A percentile compares a stretch with the other conserved stretches of the same genome.
phyloP scores from a whole-genome alignment of 2,888 invertebrate species.

The Drosophila eohydei region DNA sequence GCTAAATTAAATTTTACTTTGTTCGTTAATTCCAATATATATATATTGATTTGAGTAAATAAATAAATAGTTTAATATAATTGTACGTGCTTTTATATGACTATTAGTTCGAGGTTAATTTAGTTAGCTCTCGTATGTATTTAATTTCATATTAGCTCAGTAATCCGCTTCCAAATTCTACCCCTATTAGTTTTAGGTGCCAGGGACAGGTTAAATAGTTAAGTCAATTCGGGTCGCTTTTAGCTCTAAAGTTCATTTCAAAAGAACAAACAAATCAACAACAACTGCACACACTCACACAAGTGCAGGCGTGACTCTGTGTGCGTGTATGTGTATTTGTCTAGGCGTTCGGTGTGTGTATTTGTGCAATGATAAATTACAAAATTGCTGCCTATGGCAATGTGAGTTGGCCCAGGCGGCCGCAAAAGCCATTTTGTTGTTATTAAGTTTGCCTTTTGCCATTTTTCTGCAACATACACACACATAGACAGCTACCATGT shows the following conservation, averaged over 20 bases:
- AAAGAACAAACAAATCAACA: conserved; percentile 59
- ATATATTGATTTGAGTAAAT: not conserved
- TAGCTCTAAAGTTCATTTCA: conserved; percentile 71
- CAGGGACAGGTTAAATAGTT: conserved; percentile 64
- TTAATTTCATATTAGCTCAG: not conserved
- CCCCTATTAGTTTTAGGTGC: conserved; percentile 33
- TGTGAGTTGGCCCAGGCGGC: conserved; percentile 69
- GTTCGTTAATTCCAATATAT: too few species aligned
- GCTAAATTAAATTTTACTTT: too few species aligned
- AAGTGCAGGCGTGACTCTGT: conserved; percentile 12
- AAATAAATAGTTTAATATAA: too few species aligned
- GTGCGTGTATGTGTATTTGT: conserved; percentile 41
- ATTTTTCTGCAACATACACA: conserved; percentile 61
- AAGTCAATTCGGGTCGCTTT: conserved; percentile 38
- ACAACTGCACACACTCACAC: conserved; percentile 38
- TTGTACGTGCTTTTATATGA: too few species aligned
- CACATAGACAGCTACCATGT: conserved; percentile 24
- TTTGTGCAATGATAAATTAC: conserved; percentile 80
- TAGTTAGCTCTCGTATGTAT: not conserved
- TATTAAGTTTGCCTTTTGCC: conserved; percentile 80
- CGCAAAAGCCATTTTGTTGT: conserved; percentile 80
- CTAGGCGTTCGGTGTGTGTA: conserved; percentile 55
- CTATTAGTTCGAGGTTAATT: not conserved
- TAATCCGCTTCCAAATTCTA: not conserved
- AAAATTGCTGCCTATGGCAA: conserved; percentile 77